phyloP scores from a whole-genome alignment of 2,113 vertebrate genomes.

The Pandion haliaetus region DNA sequence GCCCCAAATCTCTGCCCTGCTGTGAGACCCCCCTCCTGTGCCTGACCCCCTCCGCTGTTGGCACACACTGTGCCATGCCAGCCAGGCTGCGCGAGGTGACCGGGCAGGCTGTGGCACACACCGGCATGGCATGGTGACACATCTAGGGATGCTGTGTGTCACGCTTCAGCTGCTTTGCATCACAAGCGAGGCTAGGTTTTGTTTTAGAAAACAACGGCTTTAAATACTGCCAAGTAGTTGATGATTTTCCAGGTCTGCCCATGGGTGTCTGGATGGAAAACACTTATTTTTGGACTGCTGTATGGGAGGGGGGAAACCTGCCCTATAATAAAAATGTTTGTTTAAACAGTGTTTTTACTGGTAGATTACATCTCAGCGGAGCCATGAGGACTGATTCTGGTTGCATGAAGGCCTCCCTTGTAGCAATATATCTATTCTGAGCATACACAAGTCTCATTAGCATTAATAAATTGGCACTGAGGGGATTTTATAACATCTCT shows the following conservation, averaged over 20 bases:
- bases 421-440: constrained; percentile 27
- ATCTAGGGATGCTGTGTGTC: neutral
- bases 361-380: constrained; percentile 29
- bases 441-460: neutral
- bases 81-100: accelerated
- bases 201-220: neutral
- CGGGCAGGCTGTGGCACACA: accelerated
- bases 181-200: neutral
- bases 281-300: neutral
- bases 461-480: constrained; percentile 36
- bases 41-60: neutral
- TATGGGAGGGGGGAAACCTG: neutral
- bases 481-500: constrained; percentile 22
- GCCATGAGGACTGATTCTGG: neutral
- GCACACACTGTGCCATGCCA: neutral
- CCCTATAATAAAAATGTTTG: neutral
- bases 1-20: neutral
- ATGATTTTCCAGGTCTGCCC: neutral
- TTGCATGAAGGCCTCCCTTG: constrained; percentile 3
- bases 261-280: neutral
- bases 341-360: neutral
- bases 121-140: accelerated
- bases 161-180: accelerated
- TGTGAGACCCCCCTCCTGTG: accelerated
- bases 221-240: neutral